Base-by-base conservation (phyloP, 2,797 vertebrate species). In the Petrocephalus sullivani region DNA sequence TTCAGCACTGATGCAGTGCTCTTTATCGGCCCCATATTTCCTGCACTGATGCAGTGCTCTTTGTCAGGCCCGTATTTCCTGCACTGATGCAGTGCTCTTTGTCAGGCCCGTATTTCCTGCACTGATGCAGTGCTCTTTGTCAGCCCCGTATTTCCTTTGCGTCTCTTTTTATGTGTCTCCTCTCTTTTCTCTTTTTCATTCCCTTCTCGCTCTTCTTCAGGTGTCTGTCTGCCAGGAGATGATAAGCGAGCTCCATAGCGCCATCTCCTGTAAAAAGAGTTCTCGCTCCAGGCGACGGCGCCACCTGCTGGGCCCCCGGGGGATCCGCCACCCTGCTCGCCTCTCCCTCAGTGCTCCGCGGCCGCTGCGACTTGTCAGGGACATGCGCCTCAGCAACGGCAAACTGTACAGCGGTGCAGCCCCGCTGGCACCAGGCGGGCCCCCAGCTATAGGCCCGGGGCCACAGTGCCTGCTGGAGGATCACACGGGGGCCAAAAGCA, bases 161-260 rank as follows among this genome's bases (percentile, higher is more conserved):
- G 51, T 61, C 57, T 89, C 88, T 78, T n/a, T n/a, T 78, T 90
- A 86, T 87, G 85, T 89, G 4, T 87, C 75, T 51, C 88, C 64
- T 41, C 58, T 46, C 92, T 91, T 92, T 91, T 92, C 41, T 21
- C 7, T 83, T 46, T 23, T 41, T 21, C 81, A 83, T 83, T 83
- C 7, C n/a, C 82, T 49, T 61, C 64, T 87, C 85, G 87, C 37
- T 71, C 57, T 33, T 83, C 89, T 87, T 87, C 90, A 98, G 97
- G 96, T 97, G 49, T 97, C 97, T 0, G 96, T 98, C 28, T 97
- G 97, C 93, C 97, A 97, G 93, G 97, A 97, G 95, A 97, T 98
- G 97, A 90, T 98, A 89, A 96, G 95, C 0, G 97, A 97, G 92
- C 96, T 97, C 58, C 94, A 96, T 6, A 97, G 96, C 6, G 97